Base-by-base conservation (phyloP, 2,888 invertebrate species). In the Epirrhoe tristata region DNA sequence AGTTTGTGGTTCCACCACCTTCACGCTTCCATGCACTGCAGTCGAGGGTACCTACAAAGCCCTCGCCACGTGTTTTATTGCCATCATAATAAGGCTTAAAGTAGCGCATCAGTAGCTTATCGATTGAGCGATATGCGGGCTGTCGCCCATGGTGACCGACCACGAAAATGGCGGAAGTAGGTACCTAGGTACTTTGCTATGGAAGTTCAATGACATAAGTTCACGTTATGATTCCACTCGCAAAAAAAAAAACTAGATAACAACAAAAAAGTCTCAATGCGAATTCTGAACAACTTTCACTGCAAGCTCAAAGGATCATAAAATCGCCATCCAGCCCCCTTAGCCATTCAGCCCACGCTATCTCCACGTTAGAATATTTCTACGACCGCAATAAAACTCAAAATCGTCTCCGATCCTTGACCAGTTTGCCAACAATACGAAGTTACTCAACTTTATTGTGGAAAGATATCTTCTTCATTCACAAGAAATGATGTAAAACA, bases 71-170 rank as follows among this genome's bases (percentile, higher is more conserved):
- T 57, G 8, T n/a, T 60, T 31, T 72, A 67, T 58, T 0, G 0
- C 0, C 0, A 14, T 16, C 0, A 0, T 0, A 0, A 31, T 73
- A 77, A 64, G 60, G 74, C 58, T 63, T 31, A 76, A 24, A 74
- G 61, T 74, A 24, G 66, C 59, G 12, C 73, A 56, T 32, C 55
- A 58, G 24, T 24, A 32, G 71, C 76, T 79, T 79, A 84, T 84
- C 77, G 82, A 83, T 82, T 80, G 67, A 70, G 68, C 66, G 72
- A 73, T 76, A 66, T 66, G 72, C 72, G 66, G 70, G 69, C 48
- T 69, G 78, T 81, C 76, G 72, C 74, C 77, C 73, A 70, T 71
- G 79, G 81, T 79, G 77, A 79, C 78, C 73, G 71, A 74, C 71
- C 66, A 63, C 74, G 72, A 72, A 74, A 72, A 57, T 69, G 16